Percentiles rank a stretch among this genome's conserved stretches.
Conservation (phyloP, 2,888 invertebrate species). For the Stenolophus ochropezus region DNA sequence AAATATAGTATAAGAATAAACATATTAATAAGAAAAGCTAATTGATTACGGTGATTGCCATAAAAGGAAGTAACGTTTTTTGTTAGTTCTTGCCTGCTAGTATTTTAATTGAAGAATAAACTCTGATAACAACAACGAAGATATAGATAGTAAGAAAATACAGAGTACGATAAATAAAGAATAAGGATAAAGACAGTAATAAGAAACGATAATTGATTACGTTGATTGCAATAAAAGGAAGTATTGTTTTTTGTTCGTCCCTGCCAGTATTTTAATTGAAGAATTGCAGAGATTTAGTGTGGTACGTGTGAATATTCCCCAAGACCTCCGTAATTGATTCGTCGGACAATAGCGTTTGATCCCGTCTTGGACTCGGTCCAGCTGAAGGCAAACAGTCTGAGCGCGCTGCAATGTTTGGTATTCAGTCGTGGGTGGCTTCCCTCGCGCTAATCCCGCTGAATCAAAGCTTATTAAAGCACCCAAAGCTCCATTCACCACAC, state of each 20-base stretch:
- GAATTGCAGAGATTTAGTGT: too few relatives aligned
- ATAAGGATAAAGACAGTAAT: not conserved
- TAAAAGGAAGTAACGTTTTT: too few relatives aligned
- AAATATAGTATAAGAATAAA: too few relatives aligned
- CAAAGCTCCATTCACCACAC: not conserved
- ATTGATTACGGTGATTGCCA: too few relatives aligned
- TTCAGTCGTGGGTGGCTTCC: not conserved
- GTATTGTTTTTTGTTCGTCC: too few relatives aligned
- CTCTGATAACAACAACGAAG: not conserved
- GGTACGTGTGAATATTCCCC: not conserved
- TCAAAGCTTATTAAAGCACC: not conserved
- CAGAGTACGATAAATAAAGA: not conserved
- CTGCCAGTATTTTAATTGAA: too few relatives aligned
- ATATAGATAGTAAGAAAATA: not conserved
- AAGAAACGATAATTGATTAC: too few relatives aligned
- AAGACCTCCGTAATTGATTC: not conserved
- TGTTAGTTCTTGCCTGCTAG: too few relatives aligned
- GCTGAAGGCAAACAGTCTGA: not conserved
- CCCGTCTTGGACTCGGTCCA: not conserved
- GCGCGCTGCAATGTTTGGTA: not conserved
- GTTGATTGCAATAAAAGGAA: too few relatives aligned
- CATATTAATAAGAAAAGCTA: too few relatives aligned
- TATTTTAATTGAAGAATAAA: too few relatives aligned
- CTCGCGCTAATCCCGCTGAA: not conserved
- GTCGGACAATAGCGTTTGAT: not conserved